Base-by-base conservation (phyloP, 2,888 invertebrate genomes). In the Epistrophella euchroma region DNA sequence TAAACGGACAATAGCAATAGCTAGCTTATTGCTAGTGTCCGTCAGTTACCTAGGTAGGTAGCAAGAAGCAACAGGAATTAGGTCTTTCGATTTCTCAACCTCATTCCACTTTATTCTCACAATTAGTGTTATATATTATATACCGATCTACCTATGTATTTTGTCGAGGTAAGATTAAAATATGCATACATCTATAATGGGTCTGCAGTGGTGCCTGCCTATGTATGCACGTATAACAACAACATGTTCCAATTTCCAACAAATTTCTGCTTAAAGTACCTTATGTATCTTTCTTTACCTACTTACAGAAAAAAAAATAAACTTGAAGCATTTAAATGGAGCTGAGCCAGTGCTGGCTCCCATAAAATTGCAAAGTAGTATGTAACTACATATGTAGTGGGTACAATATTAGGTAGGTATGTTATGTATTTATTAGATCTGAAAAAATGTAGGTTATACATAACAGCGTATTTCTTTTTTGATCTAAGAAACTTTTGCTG, bases 31-130 rank as follows among this genome's bases (percentile, higher is more conserved):
- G 55, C n/a, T 28, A n/a, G n/a, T 17, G 35, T 37, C 37, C 19
- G 37, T 37, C 17, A 4, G 0, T 13, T 4, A 22, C 2, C 32
- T 32, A 32, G 3, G 32, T 13, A 32, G 11, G 19, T 32, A 56
- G 17, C 32, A 32, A 15, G 47, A 66, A 47, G 66, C 66, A 47
- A 47, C 66, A 47, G 47, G 32, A 66, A 66, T 66, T 47, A 66
- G 66, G 66, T 66, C 66, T 66, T 47, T 66, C 66, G 19, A 32
- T 66, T 35, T 47, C 25, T 62, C 15, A 60, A 66, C 32, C 32
- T 66, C 66, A 66, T 9, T 47, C 47, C 47, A 66, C 15, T 66
- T 66, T 35, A n/a, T 66, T 66, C 66, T 35, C 66, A 47, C 66
- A 66, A 66, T 66, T 66, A 66, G 47, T n/a, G n/a, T n/a, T 64